Base-by-base conservation (phyloP, 2,888 invertebrate genomes). In the Caenorhabditis wallacei region DNA sequence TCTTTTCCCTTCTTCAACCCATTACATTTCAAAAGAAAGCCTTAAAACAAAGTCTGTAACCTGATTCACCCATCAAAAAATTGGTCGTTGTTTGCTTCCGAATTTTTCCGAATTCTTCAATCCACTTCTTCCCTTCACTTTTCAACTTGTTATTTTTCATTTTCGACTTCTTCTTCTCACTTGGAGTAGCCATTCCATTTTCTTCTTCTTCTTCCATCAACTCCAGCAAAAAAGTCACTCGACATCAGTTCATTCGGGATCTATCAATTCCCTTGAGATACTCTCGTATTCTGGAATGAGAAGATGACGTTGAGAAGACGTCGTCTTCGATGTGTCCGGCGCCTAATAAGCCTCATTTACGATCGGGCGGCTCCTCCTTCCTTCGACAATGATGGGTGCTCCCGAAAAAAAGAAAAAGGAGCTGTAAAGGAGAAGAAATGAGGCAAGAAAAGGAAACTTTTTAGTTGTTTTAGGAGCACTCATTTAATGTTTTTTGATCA, bases 281-380 rank as follows among this genome's bases (percentile, higher is more conserved):
- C 64, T 24, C 40, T 46, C 7, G 51, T 64, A 37, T 66, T 66
- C 35, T 57, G 61, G 40, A 63, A 56, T 76, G 76, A 78, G 63
- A 63, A 24, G 69, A 43, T 7, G 70, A 40, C 43, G 54, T 40
- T 54, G 54, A 57, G 75, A 54, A 53, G 71, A 43, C 35, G 69
- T 30, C 46, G 70, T 72, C 63, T 66, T 75, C 59, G 37, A 66
- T 76, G 74, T 74, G 74, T 66, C 64, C 66, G 66, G 46, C 69
- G 69, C 76, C 76, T 78, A 78, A 78, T 78, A 78, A 78, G 76
- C 66, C 69, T 78, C 76, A 78, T 78, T 78, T 78, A 78, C 76
- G 76, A 78, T 76, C 76, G 76, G 63, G 54, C 37, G 30, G 26
- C 54, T 40, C 37, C 40, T 61, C 40, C 61, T 61, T 71, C 46